These are phyloP conservation scores for Macropus fuliginosus DNA, from an alignment of 2,797 vertebrate species.

Conservation along the genomic window DNA sequence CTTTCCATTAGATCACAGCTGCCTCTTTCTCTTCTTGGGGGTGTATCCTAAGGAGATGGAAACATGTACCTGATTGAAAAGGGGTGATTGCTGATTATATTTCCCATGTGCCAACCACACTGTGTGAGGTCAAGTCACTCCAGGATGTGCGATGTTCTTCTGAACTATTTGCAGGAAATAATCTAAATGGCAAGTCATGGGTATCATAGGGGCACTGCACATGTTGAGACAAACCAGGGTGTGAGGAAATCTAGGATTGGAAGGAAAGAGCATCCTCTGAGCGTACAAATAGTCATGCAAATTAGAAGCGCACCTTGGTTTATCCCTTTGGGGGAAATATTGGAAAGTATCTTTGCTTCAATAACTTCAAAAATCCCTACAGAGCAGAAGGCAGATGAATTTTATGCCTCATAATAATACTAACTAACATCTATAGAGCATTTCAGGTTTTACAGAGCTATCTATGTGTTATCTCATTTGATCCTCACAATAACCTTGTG, in stretches of 20 bases:
- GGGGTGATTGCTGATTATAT: constrained; percentile 37
- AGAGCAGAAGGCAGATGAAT: neutral
- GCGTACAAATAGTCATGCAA: constrained; percentile 25
- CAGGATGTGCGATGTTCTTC: constrained; percentile 36
- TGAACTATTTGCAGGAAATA: constrained; percentile 75
- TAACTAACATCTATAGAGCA: neutral
- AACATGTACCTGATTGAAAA: constrained; percentile 10
- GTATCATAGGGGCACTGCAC: constrained; percentile 63
- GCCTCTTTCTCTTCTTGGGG: neutral
- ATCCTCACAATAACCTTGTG: neutral
- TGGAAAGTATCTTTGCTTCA: neutral
- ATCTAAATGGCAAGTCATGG: constrained; percentile 73
- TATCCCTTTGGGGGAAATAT: neutral
- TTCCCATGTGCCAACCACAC: constrained; percentile 52
- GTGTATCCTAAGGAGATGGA: neutral
- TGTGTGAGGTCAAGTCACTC: constrained; percentile 54
- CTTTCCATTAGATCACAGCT: neutral
- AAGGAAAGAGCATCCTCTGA: constrained; percentile 48
- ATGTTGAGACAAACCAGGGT: constrained; percentile 70
- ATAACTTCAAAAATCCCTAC: neutral
- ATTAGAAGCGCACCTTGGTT: neutral
- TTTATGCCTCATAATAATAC: neutral
- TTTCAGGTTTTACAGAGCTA: neutral
- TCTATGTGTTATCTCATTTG: neutral
- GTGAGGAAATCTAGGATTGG: constrained; percentile 50